Evolutionary conservation across 2,113 vertebrate genomes (phyloP).

Genomic region (Nycticryphes semicollaris): DNA sequence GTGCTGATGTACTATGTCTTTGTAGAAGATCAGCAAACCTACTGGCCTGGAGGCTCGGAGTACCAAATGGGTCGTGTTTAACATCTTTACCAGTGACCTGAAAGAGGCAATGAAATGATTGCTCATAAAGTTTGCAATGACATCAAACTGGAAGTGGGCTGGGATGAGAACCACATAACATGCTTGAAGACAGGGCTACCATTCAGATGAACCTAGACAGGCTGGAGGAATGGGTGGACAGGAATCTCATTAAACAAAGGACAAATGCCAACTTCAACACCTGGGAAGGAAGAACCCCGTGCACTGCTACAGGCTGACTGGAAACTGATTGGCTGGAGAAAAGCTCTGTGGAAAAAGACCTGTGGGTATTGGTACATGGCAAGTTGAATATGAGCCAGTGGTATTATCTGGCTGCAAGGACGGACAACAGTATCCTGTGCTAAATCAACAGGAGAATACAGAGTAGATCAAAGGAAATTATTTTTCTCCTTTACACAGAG

Average conservation of each 20-base stretch:
- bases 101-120: neutral
- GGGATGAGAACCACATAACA: neutral
- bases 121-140: neutral
- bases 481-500: neutral
- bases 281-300: neutral
- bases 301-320: neutral
- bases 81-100: neutral
- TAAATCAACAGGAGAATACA: neutral
- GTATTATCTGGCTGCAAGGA: neutral
- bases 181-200: neutral
- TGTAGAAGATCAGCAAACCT: conserved; percentile 53
- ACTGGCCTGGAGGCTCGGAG: neutral
- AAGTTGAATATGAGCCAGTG: neutral
- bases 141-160: neutral
- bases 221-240: neutral
- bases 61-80: neutral
- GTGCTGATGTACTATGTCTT: conserved; percentile 1
- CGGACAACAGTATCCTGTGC: neutral
- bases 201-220: neutral
- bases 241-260: neutral
- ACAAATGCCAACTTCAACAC: neutral
- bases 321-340: neutral
- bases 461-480: neutral
- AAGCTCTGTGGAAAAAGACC: neutral
- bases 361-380: neutral